Base-by-base conservation (phyloP, 2,113 vertebrate species). In the Channa argus region DNA sequence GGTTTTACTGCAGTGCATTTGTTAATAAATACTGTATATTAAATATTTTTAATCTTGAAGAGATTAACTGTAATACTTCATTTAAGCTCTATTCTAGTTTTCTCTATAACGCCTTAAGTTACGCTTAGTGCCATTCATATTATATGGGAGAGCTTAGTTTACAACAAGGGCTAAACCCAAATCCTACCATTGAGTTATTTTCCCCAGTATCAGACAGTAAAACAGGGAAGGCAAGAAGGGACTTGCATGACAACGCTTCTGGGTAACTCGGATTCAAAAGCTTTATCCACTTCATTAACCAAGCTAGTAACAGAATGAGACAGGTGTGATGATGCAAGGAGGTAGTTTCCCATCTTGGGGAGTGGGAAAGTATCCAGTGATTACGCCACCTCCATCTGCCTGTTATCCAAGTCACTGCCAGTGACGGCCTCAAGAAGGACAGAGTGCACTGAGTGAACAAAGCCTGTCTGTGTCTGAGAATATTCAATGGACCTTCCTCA, bases 291-390 rank as follows among this genome's bases (percentile, higher is more conserved):
- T 49, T 55, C 15, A 64, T 56, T 15, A 52, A 53, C 37, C 15
- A 15, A 63, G 63, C 64, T 67, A 14, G 56, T 24, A 64, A 73
- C 37, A 71, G 61, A 60, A 73, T 45, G 61, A 77, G 77, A 60
- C 77, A 62, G 61, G 62, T 74, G 34, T 73, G 69, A 77, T 88
- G 81, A 88, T 70, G 65, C 87, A 83, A 71, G 53, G 54, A 68
- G 71, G 77, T 86, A 65, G 79, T 79, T 63, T 84, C 62, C 71
- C 79, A 79, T 81, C 36, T 78, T 56, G 43, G 47, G 33, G 15
- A 80, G 64, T 56, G 84, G 68, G 74, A 81, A 64, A 43, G 61
- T 10, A 54, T 80, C 44, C 81, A 77, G 66, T 50, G 64, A 90
- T 85, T 85, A 71, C 73, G 12, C 53, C 67, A 86, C 36, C 70